Evolutionary conservation across 2,113 vertebrate species (phyloP).

Genomic region (Calypte anna): DNA sequence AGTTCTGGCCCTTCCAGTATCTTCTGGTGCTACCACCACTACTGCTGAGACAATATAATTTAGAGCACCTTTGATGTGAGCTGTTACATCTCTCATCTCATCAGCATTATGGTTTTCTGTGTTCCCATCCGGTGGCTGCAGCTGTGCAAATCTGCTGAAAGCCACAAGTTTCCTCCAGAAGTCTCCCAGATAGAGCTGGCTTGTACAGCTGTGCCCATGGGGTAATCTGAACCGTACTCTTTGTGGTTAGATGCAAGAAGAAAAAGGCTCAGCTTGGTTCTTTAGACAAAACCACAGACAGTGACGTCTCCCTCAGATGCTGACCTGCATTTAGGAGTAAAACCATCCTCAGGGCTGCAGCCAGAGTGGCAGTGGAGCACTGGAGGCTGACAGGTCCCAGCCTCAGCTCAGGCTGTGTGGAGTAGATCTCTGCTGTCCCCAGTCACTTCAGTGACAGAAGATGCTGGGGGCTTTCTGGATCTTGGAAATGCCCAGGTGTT

Average conservation of each 20-base stretch:
- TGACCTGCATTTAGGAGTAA: neutral
- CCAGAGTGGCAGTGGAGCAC: neutral
- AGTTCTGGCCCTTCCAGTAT: accelerated
- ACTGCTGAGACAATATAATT: neutral
- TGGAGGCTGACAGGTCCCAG: neutral
- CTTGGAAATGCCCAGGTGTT: neutral
- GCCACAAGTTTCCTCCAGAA: neutral
- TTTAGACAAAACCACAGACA: neutral
- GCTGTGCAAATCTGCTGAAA: neutral
- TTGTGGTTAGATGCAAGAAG: neutral
- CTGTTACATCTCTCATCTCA: neutral
- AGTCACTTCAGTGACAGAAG: neutral
- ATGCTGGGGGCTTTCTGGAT: neutral
- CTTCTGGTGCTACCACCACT: neutral
- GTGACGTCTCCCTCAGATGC: accelerated
- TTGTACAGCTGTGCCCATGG: neutral
- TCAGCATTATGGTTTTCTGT: neutral
- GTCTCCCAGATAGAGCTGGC: neutral
- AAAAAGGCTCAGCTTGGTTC: neutral
- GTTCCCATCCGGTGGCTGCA: accelerated
- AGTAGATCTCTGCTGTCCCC: neutral
- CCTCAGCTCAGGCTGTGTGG: accelerated
- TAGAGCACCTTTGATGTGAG: neutral
- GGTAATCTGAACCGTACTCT: neutral
- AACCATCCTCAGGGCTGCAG: neutral